phyloP scores from a whole-genome alignment of 2,113 vertebrate genomes.

The Cephalopholis sonnerati region DNA sequence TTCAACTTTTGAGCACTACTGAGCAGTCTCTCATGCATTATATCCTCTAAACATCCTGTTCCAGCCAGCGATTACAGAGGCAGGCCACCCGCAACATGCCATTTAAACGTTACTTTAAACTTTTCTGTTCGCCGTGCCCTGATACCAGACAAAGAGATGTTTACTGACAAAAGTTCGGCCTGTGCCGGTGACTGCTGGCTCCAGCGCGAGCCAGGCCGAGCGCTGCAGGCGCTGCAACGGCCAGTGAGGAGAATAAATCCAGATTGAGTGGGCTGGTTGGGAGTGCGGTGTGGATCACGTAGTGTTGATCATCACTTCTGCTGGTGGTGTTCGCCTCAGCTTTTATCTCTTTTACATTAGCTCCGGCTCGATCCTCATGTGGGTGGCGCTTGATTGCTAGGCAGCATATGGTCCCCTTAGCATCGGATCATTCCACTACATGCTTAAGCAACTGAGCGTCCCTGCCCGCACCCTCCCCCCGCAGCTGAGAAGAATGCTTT shows the following conservation, averaged over 20 bases:
- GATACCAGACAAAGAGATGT: slow-evolving; percentile 15
- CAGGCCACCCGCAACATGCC: neutral
- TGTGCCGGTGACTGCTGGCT: slow-evolving; percentile 33
- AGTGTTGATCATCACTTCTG: slow-evolving; percentile 69
- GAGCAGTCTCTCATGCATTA: neutral
- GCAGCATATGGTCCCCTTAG: slow-evolving; percentile 78
- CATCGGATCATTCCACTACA: slow-evolving; percentile 70
- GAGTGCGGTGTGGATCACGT: slow-evolving; percentile 64
- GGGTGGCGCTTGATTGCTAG: slow-evolving; percentile 78
- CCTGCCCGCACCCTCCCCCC: slow-evolving; percentile 49
- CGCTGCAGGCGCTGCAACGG: slow-evolving; percentile 41
- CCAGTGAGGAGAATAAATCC: slow-evolving; percentile 62
- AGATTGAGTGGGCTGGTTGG: slow-evolving; percentile 74
- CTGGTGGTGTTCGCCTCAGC: slow-evolving; percentile 63
- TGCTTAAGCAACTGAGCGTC: slow-evolving; percentile 59
- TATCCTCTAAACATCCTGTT: neutral
- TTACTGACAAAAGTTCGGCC: slow-evolving; percentile 19
- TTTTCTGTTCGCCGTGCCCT: neutral
- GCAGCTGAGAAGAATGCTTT: slow-evolving; percentile 47
- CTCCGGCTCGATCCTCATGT: slow-evolving; percentile 67
- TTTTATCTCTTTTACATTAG: slow-evolving; percentile 79
- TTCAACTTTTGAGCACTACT: slow-evolving; percentile 7
- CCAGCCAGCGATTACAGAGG: neutral
- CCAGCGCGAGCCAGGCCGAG: slow-evolving; percentile 10
- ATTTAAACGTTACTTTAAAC: neutral